A percentile compares a stretch with the other conserved stretches of the same genome.
Conservation (phyloP, 2,888 invertebrate species). For the Pedicia rivosa region DNA sequence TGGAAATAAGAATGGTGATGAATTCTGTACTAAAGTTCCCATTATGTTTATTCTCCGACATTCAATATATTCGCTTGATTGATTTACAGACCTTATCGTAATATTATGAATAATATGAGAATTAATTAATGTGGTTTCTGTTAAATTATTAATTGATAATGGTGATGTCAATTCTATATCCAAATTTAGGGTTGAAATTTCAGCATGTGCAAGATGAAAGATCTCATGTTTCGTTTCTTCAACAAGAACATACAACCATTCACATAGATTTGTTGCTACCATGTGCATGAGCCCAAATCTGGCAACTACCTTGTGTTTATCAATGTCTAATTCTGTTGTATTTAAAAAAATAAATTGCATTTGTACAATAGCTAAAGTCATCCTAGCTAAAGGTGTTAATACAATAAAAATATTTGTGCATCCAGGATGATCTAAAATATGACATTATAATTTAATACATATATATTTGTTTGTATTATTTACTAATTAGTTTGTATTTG, state of each 20-base stretch:
- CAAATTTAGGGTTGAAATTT: background rate
- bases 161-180: background rate
- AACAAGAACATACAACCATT: slow-evolving; percentile 78
- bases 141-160: background rate
- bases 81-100: background rate
- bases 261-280: slow-evolving; percentile 82
- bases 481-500: too few relatives aligned
- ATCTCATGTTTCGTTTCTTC: slow-evolving; percentile 83
- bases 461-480: background rate
- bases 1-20: slow-evolving; percentile 70
- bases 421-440: slow-evolving; percentile 23
- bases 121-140: background rate
- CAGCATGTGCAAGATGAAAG: slow-evolving; percentile 41
- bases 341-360: slow-evolving; percentile 91
- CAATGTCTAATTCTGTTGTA: slow-evolving; percentile 54
- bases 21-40: slow-evolving; percentile 51
- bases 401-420: slow-evolving; percentile 50
- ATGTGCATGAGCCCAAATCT: slow-evolving; percentile 84
- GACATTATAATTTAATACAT: background rate
- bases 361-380: slow-evolving; percentile 73
- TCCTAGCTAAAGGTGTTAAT: slow-evolving; percentile 66
- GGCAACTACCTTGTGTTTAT: slow-evolving; percentile 51
- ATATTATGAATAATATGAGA: slow-evolving; percentile 5
- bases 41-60: slow-evolving; percentile 50
- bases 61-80: slow-evolving; percentile 15